A percentile compares a stretch with the other conserved stretches of the same genome.
Evolutionary conservation across 1,140 invertebrate genomes (phyloP).

Genomic region (Zaprionus vittiger): DNA sequence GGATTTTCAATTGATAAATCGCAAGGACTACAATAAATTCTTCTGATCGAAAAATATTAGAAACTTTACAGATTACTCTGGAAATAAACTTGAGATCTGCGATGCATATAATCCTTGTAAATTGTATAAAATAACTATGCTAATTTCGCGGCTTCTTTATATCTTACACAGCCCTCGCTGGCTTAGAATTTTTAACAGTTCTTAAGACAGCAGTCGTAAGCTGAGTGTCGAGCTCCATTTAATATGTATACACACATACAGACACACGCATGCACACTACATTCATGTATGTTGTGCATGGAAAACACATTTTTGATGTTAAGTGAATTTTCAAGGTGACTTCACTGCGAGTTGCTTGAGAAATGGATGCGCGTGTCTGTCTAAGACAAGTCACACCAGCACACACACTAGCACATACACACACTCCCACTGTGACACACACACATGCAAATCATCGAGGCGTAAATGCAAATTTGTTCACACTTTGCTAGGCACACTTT

Average conservation of each 20-base stretch:
- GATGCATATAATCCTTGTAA: too few species aligned
- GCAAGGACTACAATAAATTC: too few species aligned
- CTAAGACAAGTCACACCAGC: slow-evolving; percentile 14
- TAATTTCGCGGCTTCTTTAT: neutral
- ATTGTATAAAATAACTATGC: too few species aligned
- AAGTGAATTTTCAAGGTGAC: slow-evolving; percentile 62
- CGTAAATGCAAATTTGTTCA: slow-evolving; percentile 73
- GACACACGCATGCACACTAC: slow-evolving; percentile 7
- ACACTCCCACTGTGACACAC: neutral
- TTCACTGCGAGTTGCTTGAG: slow-evolving; percentile 35
- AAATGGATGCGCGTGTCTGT: slow-evolving; percentile 25
- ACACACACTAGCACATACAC: neutral
- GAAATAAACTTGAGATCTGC: too few species aligned
- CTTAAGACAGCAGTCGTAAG: slow-evolving; percentile 1
- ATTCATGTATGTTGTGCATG: neutral
- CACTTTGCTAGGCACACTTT: slow-evolving; percentile 57
- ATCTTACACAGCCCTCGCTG: neutral
- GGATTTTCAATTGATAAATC: too few species aligned
- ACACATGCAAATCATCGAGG: slow-evolving; percentile 57
- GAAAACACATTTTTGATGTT: slow-evolving; percentile 42
- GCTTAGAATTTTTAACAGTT: slow-evolving; percentile 2
- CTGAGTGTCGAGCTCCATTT: slow-evolving; percentile 10
- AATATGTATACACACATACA: slow-evolving; percentile 27
- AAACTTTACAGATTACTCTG: too few species aligned
- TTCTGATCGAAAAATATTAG: too few species aligned